phyloP scores from a whole-genome alignment of 2,113 vertebrate species.

The Hydropotes inermis region DNA sequence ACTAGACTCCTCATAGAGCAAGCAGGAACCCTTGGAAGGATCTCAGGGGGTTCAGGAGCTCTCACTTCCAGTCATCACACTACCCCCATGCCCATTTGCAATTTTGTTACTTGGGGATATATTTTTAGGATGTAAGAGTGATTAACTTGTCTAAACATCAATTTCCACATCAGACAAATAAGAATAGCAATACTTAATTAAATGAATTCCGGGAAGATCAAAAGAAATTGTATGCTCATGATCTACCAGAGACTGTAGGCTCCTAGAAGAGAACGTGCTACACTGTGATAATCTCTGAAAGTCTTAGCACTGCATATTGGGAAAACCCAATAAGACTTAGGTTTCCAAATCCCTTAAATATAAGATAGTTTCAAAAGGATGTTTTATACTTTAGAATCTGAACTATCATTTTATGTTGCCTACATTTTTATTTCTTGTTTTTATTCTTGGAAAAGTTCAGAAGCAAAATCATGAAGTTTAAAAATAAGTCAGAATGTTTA shows the following conservation, averaged over 20 bases:
- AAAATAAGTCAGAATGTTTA: conserved; percentile 30
- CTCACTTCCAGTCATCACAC: neutral
- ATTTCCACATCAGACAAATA: neutral
- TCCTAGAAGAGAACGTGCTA: neutral
- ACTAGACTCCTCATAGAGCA: neutral
- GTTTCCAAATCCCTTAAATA: neutral
- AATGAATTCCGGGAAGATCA: neutral
- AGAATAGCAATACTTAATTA: neutral
- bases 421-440: neutral
- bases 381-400: neutral
- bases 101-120: neutral
- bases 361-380: neutral
- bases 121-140: neutral
- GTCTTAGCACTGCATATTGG: neutral
- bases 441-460: neutral
- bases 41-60: neutral
- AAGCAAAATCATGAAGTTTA: neutral
- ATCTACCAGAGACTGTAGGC: neutral
- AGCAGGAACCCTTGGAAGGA: neutral
- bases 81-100: neutral
- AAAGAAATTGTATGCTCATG: neutral
- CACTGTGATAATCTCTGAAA: neutral
- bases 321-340: neutral
- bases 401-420: neutral
- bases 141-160: neutral